phyloP scores from a whole-genome alignment of 2,113 vertebrate species.

The Takifugu flavidus region DNA sequence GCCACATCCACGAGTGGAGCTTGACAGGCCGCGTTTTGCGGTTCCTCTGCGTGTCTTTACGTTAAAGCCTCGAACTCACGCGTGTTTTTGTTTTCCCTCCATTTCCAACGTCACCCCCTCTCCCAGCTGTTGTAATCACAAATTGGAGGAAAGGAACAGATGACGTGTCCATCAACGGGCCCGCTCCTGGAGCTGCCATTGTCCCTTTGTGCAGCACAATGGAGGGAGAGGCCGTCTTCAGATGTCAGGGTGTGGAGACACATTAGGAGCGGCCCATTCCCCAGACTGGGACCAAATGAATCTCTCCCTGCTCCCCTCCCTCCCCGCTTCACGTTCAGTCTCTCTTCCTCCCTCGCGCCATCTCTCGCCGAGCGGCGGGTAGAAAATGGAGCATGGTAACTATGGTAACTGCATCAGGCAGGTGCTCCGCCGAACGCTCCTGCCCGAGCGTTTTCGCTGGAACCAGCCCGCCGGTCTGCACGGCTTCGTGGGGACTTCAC shows the following conservation, averaged over 20 bases:
- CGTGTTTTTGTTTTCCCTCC: background rate
- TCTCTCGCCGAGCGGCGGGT: conserved; percentile 30
- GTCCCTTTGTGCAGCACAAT: conserved; percentile 46
- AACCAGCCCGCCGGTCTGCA: background rate
- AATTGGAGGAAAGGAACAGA: background rate
- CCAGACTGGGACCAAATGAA: conserved; percentile 50
- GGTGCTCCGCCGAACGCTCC: conserved; percentile 27
- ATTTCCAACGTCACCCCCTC: background rate
- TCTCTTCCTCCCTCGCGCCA: conserved; percentile 34
- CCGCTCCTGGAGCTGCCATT: conserved; percentile 22
- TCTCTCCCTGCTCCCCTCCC: conserved; percentile 35
- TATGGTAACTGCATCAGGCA: conserved; percentile 80
- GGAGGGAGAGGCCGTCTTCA: conserved; percentile 56
- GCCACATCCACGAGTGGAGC: background rate
- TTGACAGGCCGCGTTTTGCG: no score
- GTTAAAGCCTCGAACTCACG: no score
- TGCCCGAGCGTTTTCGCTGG: background rate
- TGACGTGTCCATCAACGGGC: conserved; percentile 1
- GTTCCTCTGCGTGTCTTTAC: no score
- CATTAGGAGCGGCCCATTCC: conserved; percentile 47
- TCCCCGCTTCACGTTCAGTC: conserved; percentile 22
- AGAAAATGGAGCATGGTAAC: conserved; percentile 75
- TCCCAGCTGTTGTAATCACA: no score
- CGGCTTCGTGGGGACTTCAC: background rate
- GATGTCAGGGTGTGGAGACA: conserved; percentile 26